Conservation (phyloP, 2,113 vertebrate species). For the Vidua chalybeata region DNA sequence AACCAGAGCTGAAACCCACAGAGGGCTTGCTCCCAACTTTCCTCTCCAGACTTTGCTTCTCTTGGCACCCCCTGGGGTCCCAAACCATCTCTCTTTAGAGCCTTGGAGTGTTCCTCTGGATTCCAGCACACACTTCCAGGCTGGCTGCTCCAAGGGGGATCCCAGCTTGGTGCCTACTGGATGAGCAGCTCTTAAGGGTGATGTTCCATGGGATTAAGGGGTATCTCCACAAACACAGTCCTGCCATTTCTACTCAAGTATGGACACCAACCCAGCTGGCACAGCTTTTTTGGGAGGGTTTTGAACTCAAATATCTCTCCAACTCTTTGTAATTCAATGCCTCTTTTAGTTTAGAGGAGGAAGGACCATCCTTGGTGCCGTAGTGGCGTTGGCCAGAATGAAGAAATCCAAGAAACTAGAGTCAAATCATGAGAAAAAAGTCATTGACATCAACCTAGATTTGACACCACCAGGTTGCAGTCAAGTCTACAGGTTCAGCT, state of each 20-base stretch:
- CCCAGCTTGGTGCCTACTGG: background rate
- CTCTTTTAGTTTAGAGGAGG: background rate
- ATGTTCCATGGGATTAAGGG: background rate
- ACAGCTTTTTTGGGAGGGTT: background rate
- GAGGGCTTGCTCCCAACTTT: background rate
- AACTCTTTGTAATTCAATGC: background rate
- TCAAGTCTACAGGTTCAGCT: background rate
- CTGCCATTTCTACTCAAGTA: background rate
- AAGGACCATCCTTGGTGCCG: background rate
- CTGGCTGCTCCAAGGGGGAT: background rate
- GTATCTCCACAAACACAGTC: background rate
- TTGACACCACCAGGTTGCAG: background rate
- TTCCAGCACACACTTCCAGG: background rate
- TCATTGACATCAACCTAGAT: background rate
- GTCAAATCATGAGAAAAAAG: background rate
- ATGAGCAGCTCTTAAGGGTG: fast-evolving
- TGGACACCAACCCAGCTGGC: background rate
- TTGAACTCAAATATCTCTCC: background rate
- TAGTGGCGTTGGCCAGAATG: background rate
- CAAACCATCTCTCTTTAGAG: background rate
- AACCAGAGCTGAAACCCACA: constrained; percentile 19
- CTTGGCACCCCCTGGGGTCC: background rate
- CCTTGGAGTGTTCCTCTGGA: background rate
- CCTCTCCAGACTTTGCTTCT: background rate
- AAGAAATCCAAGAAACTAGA: background rate